These are phyloP conservation scores for Stichodactyla mertensii DNA, from an alignment of 64 coral and sea anemone genomes.

Conservation along the genomic window DNA sequence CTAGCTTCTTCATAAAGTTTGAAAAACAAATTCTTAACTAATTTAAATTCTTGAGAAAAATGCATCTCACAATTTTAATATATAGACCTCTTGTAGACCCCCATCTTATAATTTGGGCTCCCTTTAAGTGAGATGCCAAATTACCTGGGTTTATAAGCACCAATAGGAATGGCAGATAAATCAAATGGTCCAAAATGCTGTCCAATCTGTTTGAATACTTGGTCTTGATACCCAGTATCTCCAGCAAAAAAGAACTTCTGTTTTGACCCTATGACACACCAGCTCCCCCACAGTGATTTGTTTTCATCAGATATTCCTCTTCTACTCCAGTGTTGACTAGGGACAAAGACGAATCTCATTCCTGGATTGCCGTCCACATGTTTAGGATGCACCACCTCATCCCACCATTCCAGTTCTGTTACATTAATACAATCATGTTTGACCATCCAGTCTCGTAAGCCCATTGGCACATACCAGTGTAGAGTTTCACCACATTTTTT, in stretches of 20 bases:
- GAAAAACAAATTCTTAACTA: too few species aligned
- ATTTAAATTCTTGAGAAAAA: too few species aligned
- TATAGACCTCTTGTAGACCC: too few species aligned
- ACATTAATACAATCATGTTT: conserved; percentile 60
- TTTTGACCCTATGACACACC: conserved; percentile 71
- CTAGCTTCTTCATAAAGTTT: too few species aligned
- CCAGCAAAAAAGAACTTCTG: conserved; percentile 88
- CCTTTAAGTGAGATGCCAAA: not conserved
- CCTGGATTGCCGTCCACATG: not conserved
- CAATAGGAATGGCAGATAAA: conserved; percentile 89
- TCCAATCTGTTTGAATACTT: conserved; percentile 81
- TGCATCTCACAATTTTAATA: too few species aligned
- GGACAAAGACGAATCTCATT: conserved; percentile 76
- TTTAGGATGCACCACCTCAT: conserved; percentile 26
- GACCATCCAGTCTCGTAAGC: conserved; percentile 62
- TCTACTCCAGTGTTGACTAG: conserved; percentile 82
- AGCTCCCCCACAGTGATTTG: conserved; percentile 85
- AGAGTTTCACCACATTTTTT: conserved; percentile 36
- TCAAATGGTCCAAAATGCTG: conserved; percentile 88
- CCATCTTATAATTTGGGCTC: too few species aligned
- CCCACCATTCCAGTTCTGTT: conserved; percentile 85
- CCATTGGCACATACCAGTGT: conserved; percentile 84
- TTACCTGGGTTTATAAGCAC: conserved; percentile 91
- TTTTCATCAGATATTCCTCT: conserved; percentile 63
- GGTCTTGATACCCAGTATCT: conserved; percentile 73